Conservation (phyloP, 2,113 vertebrate species). For the Procavia capensis region DNA sequence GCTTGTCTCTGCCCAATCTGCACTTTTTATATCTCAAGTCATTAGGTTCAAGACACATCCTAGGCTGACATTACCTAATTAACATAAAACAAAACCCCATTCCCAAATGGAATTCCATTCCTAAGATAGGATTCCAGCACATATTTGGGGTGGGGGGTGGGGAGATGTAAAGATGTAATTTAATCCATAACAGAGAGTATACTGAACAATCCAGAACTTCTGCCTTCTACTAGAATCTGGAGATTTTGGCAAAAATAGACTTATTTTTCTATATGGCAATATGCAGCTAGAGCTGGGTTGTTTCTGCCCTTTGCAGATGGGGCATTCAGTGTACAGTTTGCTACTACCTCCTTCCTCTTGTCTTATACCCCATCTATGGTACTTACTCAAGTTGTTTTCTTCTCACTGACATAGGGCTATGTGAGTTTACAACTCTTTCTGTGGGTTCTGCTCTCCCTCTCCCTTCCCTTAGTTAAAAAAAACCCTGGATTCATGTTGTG, state of each 20-base stretch:
- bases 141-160: not conserved
- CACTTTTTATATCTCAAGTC: not conserved
- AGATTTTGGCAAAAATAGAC: not conserved
- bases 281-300: not conserved
- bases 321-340: not conserved
- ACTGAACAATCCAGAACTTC: not conserved
- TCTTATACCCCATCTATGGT: rapidly evolving
- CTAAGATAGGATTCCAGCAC: not conserved
- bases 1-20: not conserved
- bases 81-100: not conserved
- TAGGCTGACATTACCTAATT: not conserved
- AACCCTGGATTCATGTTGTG: not conserved
- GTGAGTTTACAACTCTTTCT: not conserved
- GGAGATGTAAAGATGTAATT: no score
- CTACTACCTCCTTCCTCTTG: no score
- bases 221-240: not conserved
- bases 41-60: not conserved
- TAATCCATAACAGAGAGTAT: not conserved
- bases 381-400: not conserved
- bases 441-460: not conserved
- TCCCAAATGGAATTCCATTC: not conserved
- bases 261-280: not conserved
- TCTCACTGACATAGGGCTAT: not conserved
- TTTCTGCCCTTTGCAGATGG: not conserved
- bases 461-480: conserved; percentile 4